Base-by-base conservation (phyloP, 2,113 vertebrate genomes). In the Tragelaphus imberbis region DNA sequence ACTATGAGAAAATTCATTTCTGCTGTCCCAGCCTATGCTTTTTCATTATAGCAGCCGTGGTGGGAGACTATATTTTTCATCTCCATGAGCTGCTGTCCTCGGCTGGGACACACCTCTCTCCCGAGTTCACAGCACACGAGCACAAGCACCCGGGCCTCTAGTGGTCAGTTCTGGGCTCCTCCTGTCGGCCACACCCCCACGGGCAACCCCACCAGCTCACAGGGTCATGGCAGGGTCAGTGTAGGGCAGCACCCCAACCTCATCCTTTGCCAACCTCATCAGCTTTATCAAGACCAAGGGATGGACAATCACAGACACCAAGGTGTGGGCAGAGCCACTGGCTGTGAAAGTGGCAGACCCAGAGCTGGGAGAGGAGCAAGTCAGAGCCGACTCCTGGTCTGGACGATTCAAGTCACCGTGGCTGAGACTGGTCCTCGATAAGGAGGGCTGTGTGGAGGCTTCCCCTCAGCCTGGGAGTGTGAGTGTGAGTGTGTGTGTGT, bases 61-160 rank as follows among this genome's bases (percentile, higher is more conserved):
- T 2, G 9, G 23, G n/a, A 0, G 17, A 19, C n/a, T 23, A 5
- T 2, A 23, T 36, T 44, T 33, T 65, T 30, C 5, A 7, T 15
- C 2, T 23, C 51, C 4, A 6, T 0, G 14, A 10, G 15, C 14
- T 28, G 2, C 14, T 9, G 11, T 7, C 75, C 30, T 51, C 7
- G 14, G 5, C 33, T 16, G 13, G 15, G 28, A n/a, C 30, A 68
- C 0, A 10, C 6, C 2, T 28, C 19, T 80, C 61, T 77, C 11
- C 19, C 33, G 28, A 49, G 47, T 84, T 59, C 16, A 51, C 1
- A 30, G 28, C 10, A 14, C 21, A 84, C 9, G 88, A 2, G 10
- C 28, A 47, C 11, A 36, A 47, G 27, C 53, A 44, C 25, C 23
- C 68, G 7, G 79, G 6, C 6, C 55, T 2, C 44, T 44, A 11